phyloP scores from a whole-genome alignment of 2,888 invertebrate genomes.

The Leucoptera coffeella region DNA sequence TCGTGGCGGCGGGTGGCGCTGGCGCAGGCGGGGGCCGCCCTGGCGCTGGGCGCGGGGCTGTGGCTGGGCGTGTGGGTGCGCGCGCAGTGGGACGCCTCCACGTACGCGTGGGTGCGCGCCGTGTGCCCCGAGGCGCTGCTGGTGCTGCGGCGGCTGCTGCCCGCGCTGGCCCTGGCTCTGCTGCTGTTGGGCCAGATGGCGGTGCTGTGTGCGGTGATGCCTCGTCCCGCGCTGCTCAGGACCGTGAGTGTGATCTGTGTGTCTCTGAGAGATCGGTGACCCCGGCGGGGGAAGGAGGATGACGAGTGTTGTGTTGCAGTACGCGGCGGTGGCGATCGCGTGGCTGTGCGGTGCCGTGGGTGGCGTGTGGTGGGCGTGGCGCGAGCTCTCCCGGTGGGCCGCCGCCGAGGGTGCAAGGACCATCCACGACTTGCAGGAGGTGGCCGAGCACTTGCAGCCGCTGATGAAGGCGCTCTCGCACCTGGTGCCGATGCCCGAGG shows the following conservation, averaged over 20 bases:
- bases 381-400: constrained; percentile 9
- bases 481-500: constrained; percentile 15
- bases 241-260: not conserved
- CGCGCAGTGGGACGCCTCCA: constrained; percentile 32
- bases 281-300: too few relatives aligned
- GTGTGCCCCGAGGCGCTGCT: constrained; percentile 10
- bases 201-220: not conserved
- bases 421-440: too few relatives aligned
- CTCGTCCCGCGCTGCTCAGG: not conserved
- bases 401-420: constrained; percentile 10
- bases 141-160: constrained; percentile 6
- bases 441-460: constrained; percentile 13
- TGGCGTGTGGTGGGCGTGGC: constrained; percentile 1
- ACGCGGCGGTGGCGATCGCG: constrained; percentile 11
- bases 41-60: constrained; percentile 11
- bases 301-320: constrained; percentile 10
- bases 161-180: too few relatives aligned
- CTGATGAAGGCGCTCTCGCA: constrained; percentile 14
- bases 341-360: constrained; percentile 9
- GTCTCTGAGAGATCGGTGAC: too few relatives aligned
- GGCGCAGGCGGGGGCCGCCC: constrained; percentile 4
- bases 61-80: constrained; percentile 26
- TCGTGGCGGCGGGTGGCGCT: constrained; percentile 5
- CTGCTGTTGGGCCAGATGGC: too few relatives aligned
- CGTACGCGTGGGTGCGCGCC: constrained; percentile 21